These are phyloP conservation scores for Frieseomelitta varia DNA, from an alignment of 1,140 invertebrate genomes.

Conservation along the genomic window DNA sequence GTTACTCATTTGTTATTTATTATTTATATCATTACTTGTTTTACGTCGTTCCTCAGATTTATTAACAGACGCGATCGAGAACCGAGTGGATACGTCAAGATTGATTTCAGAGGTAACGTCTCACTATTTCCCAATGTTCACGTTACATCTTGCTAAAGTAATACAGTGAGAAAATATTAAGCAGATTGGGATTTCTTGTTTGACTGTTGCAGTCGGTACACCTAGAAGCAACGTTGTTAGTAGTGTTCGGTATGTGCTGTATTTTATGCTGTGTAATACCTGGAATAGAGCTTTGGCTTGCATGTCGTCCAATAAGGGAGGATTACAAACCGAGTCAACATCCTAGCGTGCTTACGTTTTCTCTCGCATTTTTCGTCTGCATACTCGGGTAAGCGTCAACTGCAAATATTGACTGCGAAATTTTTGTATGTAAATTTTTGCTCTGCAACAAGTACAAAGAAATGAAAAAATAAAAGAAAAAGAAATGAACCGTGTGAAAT, in stretches of 20 bases:
- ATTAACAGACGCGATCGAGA: slow-evolving; percentile 74
- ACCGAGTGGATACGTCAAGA: slow-evolving; percentile 69
- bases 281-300: slow-evolving; percentile 78
- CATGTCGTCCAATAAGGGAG: slow-evolving; percentile 74
- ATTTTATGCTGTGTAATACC: slow-evolving; percentile 78
- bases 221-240: slow-evolving; percentile 74
- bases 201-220: slow-evolving; percentile 71
- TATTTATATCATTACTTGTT: slow-evolving; percentile 20
- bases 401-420: neutral
- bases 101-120: slow-evolving; percentile 75
- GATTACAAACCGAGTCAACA: slow-evolving; percentile 75
- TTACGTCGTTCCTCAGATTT: slow-evolving; percentile 69
- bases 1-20: too few relatives aligned
- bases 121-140: neutral
- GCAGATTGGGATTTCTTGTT: neutral
- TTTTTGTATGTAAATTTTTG: neutral
- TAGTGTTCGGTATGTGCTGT: slow-evolving; percentile 71
- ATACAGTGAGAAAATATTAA: neutral
- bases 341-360: slow-evolving; percentile 71
- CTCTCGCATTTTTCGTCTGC: slow-evolving; percentile 69
- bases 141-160: neutral
- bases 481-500: neutral
- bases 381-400: slow-evolving; percentile 73
- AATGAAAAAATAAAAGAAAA: neutral
- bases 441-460: neutral